These are phyloP conservation scores for Neodontobutis hainanensis DNA, from an alignment of 2,113 vertebrate genomes.

Conservation along the genomic window DNA sequence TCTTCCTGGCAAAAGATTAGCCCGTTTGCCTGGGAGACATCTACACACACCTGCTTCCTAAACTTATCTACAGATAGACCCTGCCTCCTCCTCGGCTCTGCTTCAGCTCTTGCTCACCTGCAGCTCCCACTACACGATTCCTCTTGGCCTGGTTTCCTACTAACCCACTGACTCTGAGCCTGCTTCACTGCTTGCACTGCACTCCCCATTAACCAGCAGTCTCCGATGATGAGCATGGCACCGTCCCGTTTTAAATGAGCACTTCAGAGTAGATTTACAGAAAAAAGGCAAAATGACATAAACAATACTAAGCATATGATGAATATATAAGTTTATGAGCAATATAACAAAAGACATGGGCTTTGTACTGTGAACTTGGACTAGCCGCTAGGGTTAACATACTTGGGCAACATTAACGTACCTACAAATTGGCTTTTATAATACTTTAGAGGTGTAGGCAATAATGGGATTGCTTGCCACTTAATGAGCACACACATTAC, in stretches of 20 bases:
- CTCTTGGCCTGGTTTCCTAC: conserved; percentile 53
- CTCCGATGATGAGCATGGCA: conserved; percentile 66
- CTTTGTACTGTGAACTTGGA: no score
- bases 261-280: background rate
- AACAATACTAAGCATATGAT: conserved; percentile 14
- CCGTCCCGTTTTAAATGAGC: conserved; percentile 22
- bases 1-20: conserved; percentile 12
- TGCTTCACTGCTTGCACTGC: conserved; percentile 25
- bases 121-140: background rate
- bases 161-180: conserved; percentile 47
- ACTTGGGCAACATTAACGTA: no score
- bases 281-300: background rate
- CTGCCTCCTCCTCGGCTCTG: conserved; percentile 21
- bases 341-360: no score
- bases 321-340: background rate
- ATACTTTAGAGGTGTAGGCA: no score
- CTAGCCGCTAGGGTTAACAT: no score
- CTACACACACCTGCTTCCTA: conserved; percentile 25
- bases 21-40: conserved; percentile 20
- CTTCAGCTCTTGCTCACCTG: conserved; percentile 8
- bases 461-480: no score
- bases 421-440: no score
- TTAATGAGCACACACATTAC: no score
- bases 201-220: conserved; percentile 64
- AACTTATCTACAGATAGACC: background rate